Percentiles rank a stretch among this genome's conserved stretches.
These are phyloP conservation scores for Plutella xylostella DNA, from an alignment of 2,888 invertebrate genomes.

Conservation along the genomic window DNA sequence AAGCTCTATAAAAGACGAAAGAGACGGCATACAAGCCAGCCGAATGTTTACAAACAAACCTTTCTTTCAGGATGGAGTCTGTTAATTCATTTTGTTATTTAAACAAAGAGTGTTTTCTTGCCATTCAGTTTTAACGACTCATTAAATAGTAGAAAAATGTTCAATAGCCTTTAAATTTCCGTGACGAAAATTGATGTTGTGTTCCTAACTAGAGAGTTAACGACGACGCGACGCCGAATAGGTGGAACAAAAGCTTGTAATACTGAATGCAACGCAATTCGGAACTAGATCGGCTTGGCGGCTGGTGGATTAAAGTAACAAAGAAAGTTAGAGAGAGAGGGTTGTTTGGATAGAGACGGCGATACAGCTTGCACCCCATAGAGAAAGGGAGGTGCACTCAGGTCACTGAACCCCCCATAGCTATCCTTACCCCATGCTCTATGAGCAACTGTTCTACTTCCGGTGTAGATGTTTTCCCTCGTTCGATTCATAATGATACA, in stretches of 20 bases:
- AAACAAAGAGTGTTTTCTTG: constrained; percentile 3
- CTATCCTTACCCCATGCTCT: constrained; percentile 28
- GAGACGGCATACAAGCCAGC: no score
- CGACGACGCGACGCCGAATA: no score
- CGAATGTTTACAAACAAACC: constrained; percentile 49
- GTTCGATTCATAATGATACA: no score
- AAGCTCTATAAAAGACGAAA: no score
- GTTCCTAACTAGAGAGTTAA: no score
- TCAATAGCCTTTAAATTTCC: background rate
- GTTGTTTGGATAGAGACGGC: constrained; percentile 27
- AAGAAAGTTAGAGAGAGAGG: constrained; percentile 8
- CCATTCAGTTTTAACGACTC: constrained; percentile 5
- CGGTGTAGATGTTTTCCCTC: constrained; percentile 13
- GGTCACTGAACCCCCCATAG: constrained; percentile 55
- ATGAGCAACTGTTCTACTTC: constrained; percentile 6
- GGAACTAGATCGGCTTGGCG: constrained; percentile 1
- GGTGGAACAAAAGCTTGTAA: no score
- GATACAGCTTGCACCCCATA: constrained; percentile 49
- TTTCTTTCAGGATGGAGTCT: constrained; percentile 23
- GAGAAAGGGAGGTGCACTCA: constrained; percentile 46
- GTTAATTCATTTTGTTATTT: constrained; percentile 17
- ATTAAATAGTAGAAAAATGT: background rate
- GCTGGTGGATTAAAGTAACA: constrained; percentile 1
- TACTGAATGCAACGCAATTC: background rate
- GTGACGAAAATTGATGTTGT: no score